phyloP scores from a whole-genome alignment of 2,888 invertebrate genomes.

The Drosophila stalkeri region DNA sequence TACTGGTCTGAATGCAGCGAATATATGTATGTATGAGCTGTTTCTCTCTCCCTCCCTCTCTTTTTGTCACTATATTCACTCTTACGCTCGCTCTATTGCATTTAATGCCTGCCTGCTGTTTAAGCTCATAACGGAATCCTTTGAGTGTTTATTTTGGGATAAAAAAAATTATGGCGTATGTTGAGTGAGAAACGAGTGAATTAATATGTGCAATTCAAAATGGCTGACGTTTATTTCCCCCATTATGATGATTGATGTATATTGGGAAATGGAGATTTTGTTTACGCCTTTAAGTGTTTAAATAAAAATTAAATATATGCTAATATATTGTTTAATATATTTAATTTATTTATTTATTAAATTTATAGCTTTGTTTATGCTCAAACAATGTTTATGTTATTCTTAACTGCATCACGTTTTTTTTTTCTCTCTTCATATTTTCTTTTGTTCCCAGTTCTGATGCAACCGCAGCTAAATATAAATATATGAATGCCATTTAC shows the following conservation, averaged over 20 bases:
- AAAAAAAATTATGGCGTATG: too few relatives aligned
- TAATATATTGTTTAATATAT: not conserved
- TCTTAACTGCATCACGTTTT: constrained; percentile 19
- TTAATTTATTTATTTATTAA: not conserved
- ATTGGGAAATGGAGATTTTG: not conserved
- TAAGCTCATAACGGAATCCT: constrained; percentile 1
- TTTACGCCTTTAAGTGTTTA: not conserved
- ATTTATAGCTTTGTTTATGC: not conserved
- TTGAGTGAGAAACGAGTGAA: not conserved
- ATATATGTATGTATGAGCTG: not conserved
- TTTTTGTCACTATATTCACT: too few relatives aligned
- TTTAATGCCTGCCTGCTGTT: not conserved
- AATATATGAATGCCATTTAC: constrained; percentile 43
- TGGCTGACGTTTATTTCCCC: not conserved
- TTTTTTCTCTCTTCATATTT: not conserved
- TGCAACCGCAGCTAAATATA: constrained; percentile 55
- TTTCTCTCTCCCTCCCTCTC: not conserved
- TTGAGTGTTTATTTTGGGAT: not conserved
- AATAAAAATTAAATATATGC: not conserved
- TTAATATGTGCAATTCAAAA: not conserved
- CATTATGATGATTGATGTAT: not conserved
- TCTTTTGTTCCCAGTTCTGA: constrained; percentile 26
- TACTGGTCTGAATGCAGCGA: not conserved
- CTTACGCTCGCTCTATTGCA: not conserved
- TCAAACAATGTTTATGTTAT: not conserved